Evolutionary conservation across 2,888 invertebrate genomes (phyloP), one percentile per base, ranked within the genome.

Genomic region (Eristalis arbustorum): DNA sequence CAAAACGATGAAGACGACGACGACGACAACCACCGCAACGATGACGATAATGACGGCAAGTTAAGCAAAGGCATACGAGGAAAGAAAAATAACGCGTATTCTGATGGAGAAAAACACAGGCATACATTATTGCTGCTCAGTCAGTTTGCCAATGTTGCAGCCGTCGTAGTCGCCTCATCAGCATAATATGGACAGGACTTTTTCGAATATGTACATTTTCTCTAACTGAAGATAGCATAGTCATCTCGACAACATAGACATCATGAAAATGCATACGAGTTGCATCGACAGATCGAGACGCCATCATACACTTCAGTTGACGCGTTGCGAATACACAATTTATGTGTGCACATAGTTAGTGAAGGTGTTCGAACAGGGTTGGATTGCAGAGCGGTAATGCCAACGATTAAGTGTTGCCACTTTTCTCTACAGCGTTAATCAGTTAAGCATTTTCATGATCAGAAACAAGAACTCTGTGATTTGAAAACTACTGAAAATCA

Each of bases 131-230:
- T 64, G 42, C 57, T 59, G 63, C 57, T 72, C n/a, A 64, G 25
- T 40, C 28, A 66, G 59, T 66, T n/a, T 4, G 28, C 49, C 22
- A 18, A 40, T 59, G 72, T 40, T 37, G 31, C 31, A 31, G 31
- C 31, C 31, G 72, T 23, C 56, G 71, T 62, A 49, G 34, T 14
- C 62, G 34, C 72, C 61, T 42, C 67, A 67, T 72, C 71, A 71
- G 22, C 63, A 63, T 77, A 69, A 71, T 80, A 49, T 71, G 84
- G 59, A 63, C 72, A 76, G 68, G 69, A 67, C 67, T 76, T 80
- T n/a, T 68, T 72, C 42, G 18, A 56, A 68, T 68, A n/a, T n/a
- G n/a, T n/a, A 57, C 72, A 73, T 81, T 80, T 80, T 62, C n/a
- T 72, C 42, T 71, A 49, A 72, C 49, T 42, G 42, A 67, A 76